Conservation (phyloP, 2,888 invertebrate species). For the Vandiemenella viatica region DNA sequence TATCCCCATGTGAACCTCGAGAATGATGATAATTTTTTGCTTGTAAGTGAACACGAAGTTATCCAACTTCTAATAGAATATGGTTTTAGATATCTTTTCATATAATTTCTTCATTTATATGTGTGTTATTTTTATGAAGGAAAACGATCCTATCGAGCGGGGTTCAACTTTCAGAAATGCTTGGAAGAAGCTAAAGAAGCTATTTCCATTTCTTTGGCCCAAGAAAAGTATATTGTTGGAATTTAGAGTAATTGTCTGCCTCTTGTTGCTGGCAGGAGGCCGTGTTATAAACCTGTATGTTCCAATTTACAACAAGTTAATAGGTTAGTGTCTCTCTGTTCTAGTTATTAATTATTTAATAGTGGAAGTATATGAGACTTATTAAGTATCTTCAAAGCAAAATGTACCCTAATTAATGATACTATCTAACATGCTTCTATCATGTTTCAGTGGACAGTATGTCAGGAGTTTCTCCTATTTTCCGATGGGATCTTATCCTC, state of each 20-base stretch:
- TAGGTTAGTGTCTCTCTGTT: conserved; percentile 46
- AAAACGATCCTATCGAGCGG: conserved; percentile 7
- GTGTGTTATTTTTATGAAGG: conserved; percentile 5
- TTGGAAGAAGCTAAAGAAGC: conserved; percentile 58
- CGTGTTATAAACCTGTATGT: conserved; percentile 80
- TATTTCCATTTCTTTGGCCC: conserved; percentile 92
- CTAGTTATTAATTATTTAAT: background rate
- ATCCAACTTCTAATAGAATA: background rate
- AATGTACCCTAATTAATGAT: too few relatives aligned
- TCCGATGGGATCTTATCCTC: conserved; percentile 81
- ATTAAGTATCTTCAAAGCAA: too few relatives aligned
- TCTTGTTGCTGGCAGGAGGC: conserved; percentile 58
- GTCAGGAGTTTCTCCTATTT: conserved; percentile 39
- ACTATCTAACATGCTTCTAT: too few relatives aligned
- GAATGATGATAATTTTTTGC: conserved; percentile 33
- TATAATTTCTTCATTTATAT: background rate
- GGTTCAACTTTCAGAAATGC: conserved; percentile 66
- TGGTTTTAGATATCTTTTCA: background rate
- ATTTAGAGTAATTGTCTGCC: conserved; percentile 64
- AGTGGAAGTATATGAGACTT: too few relatives aligned
- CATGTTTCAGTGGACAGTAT: conserved; percentile 73
- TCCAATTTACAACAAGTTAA: conserved; percentile 82
- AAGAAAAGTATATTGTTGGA: conserved; percentile 63
- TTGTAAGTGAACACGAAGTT: background rate
- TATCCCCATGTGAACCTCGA: conserved; percentile 40